Conservation (phyloP, 30 jellyfish, hydroid and myxozoan genomes). For the Aurelia sp. region DNA sequence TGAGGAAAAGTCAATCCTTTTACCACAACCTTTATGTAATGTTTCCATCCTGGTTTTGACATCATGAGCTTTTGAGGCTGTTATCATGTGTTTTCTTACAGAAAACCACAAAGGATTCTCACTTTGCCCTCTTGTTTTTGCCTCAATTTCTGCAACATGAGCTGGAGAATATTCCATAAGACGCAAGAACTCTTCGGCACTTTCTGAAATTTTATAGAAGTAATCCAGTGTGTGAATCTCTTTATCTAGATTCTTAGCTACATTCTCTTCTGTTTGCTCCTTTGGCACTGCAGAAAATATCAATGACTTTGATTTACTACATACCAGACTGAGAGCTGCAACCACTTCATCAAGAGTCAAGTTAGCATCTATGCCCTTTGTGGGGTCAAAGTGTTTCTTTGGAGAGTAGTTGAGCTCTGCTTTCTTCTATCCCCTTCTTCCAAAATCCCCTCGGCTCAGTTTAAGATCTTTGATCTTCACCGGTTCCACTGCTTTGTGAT, state of each 20-base stretch:
- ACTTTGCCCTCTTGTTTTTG: background rate
- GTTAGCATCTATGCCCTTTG: background rate
- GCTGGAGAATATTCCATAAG: conserved; percentile 18
- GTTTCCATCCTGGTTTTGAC: background rate
- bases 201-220: background rate
- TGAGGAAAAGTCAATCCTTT: conserved; percentile 20
- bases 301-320: background rate
- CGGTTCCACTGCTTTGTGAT: conserved; percentile 27
- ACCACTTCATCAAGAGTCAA: background rate
- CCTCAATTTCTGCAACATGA: background rate
- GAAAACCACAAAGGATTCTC: conserved; percentile 3
- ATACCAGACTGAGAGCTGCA: background rate
- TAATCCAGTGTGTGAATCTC: no score
- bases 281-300: background rate
- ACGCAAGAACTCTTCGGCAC: conserved; percentile 1
- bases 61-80: conserved; percentile 26
- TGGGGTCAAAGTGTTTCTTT: conserved; percentile 29
- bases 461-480: conserved; percentile 8
- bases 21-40: background rate
- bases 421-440: conserved; percentile 20
- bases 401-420: conserved; percentile 25
- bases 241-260: no score
- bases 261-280: background rate
- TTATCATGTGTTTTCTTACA: background rate
- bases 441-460: conserved; percentile 20